Conservation (phyloP, 2,113 vertebrate species). For the Gymnogyps californianus region DNA sequence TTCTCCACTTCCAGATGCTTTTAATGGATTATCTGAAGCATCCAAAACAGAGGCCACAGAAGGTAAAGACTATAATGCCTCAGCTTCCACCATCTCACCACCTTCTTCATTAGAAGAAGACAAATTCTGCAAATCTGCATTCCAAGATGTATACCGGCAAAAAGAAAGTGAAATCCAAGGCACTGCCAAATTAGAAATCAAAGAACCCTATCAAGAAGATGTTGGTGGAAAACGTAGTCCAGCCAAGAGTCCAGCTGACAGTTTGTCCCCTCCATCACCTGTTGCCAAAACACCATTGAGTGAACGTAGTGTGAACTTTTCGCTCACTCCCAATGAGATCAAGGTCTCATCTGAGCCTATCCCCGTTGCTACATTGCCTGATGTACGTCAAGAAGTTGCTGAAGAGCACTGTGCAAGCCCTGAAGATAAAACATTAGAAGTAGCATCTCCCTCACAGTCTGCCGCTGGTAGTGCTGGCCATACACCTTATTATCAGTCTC, state of each 20-base stretch:
- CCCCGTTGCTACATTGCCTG: constrained; percentile 62
- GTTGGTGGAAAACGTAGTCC: constrained; percentile 63
- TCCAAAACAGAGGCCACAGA: constrained; percentile 90
- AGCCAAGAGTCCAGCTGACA: constrained; percentile 66
- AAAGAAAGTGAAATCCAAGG: constrained; percentile 53
- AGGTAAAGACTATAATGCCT: constrained; percentile 86
- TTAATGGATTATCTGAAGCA: constrained; percentile 77
- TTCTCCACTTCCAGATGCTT: constrained; percentile 73
- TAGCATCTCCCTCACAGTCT: constrained; percentile 88
- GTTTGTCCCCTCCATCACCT: constrained; percentile 77
- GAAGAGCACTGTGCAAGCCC: constrained; percentile 82
- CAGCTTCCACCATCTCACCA: constrained; percentile 91
- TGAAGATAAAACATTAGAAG: constrained; percentile 91
- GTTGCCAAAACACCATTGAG: constrained; percentile 85
- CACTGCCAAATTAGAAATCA: constrained; percentile 56
- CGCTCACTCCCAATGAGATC: constrained; percentile 80
- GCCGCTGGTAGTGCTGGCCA: constrained; percentile 88
- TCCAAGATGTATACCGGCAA: constrained; percentile 65
- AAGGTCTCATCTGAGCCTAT: constrained; percentile 79
- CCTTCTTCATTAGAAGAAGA: constrained; percentile 91
- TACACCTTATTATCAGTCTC: constrained; percentile 96
- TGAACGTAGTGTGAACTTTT: constrained; percentile 86
- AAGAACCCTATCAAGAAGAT: constrained; percentile 44
- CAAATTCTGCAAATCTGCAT: constrained; percentile 77
- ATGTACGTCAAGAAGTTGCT: constrained; percentile 56